Conservation (phyloP, 2,797 vertebrate species). For the Margarornis squamiger region DNA sequence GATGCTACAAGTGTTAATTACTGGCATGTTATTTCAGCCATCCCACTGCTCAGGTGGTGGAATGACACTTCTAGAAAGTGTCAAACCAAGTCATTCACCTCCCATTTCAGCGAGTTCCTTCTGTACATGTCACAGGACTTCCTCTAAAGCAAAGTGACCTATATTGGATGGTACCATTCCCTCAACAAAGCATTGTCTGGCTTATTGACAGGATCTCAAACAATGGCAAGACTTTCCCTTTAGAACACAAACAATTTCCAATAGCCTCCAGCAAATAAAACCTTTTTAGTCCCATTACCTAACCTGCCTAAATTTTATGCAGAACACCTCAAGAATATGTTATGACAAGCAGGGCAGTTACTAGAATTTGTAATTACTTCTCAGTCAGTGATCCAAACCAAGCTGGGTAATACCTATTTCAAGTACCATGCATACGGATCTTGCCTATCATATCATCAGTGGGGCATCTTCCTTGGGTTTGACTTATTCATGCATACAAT, state of each 20-base stretch:
- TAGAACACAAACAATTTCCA: neutral
- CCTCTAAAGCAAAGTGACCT: neutral
- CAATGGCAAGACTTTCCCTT: neutral
- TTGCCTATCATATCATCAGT: neutral
- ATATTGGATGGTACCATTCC: neutral
- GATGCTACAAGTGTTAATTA: neutral
- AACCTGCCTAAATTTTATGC: neutral
- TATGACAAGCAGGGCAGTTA: neutral
- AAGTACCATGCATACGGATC: neutral
- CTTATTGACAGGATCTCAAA: neutral
- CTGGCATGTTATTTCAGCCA: neutral
- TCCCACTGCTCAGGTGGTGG: neutral
- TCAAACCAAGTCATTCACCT: neutral
- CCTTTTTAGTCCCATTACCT: neutral
- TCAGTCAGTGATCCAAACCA: neutral
- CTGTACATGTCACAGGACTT: neutral
- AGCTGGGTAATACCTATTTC: neutral
- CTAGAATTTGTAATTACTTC: neutral
- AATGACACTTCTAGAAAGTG: neutral
- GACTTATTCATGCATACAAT: neutral
- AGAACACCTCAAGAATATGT: neutral
- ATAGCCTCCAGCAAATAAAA: neutral
- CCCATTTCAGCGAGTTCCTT: neutral
- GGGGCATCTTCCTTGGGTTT: neutral
- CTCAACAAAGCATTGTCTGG: neutral